Percentiles rank a stretch among this genome's conserved stretches.
These are phyloP conservation scores for Oncorhynchus mykiss DNA, from an alignment of 2,113 vertebrate genomes.

Conservation along the genomic window DNA sequence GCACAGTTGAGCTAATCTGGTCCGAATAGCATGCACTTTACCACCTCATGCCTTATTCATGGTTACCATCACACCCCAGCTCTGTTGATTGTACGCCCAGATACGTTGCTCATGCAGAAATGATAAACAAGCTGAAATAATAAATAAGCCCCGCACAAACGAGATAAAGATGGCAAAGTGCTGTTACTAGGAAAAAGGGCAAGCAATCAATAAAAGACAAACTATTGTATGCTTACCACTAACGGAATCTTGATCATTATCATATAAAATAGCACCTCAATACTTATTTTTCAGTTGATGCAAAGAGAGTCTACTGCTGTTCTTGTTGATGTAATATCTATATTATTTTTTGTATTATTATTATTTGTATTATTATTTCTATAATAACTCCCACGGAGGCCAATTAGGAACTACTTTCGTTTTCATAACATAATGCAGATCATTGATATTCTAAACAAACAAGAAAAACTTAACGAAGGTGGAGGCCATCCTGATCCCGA, in stretches of 20 bases:
- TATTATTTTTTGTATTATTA: not conserved
- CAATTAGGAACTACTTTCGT: constrained; percentile 30
- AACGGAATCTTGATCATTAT: constrained; percentile 6
- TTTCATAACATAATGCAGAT: constrained; percentile 29
- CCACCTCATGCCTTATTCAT: constrained; percentile 11
- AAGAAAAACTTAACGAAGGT: constrained; percentile 10
- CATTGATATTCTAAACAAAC: constrained; percentile 28
- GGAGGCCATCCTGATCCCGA: not conserved
- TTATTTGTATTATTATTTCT: no score
- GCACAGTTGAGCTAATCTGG: not conserved
- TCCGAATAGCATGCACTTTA: not conserved
- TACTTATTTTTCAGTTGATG: constrained; percentile 4
- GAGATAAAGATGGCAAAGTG: constrained; percentile 9
- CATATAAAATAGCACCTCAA: not conserved
- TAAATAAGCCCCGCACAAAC: constrained; percentile 23
- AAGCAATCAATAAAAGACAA: no score
- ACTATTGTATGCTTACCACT: constrained; percentile 1
- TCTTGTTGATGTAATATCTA: constrained; percentile 17
- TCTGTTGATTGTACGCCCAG: constrained; percentile 3
- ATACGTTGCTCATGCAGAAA: constrained; percentile 18
- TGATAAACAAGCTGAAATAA: not conserved
- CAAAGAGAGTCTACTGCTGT: constrained; percentile 7
- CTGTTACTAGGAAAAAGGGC: not conserved
- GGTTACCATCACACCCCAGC: not conserved
- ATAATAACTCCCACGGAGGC: constrained; percentile 30